Conservation (phyloP, 2,797 vertebrate species). For the Mormyrops attenuatus region DNA sequence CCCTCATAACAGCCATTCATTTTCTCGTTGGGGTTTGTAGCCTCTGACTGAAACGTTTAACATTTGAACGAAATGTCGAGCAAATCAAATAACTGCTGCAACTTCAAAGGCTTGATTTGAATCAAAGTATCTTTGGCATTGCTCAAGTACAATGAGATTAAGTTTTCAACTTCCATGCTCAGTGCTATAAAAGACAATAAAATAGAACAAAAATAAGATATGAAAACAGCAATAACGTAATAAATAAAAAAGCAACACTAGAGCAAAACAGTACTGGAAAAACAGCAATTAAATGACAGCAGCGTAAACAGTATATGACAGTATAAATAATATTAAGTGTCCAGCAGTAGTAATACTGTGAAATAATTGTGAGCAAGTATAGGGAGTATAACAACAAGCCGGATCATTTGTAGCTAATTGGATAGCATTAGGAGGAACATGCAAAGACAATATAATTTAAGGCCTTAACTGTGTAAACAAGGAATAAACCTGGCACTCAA, state of each 20-base stretch:
- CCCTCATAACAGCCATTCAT: background rate
- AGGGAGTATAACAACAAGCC: background rate
- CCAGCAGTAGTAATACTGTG: background rate
- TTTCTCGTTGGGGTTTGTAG: background rate
- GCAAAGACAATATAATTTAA: background rate
- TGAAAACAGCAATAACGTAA: background rate
- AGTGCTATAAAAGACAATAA: background rate
- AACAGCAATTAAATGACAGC: background rate
- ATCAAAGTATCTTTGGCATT: background rate
- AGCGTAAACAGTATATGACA: background rate
- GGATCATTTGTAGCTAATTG: background rate
- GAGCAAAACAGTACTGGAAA: background rate
- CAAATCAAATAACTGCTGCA: background rate
- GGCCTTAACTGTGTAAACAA: background rate
- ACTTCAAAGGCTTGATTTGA: background rate
- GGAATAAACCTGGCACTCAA: background rate
- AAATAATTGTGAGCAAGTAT: background rate
- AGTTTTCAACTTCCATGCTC: background rate
- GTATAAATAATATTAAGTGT: background rate
- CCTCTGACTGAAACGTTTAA: background rate
- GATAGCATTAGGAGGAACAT: background rate
- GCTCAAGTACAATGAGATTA: background rate
- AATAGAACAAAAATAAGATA: background rate
- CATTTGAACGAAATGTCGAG: background rate
- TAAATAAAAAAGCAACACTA: background rate